Percentiles rank a stretch among this genome's conserved stretches.
These are phyloP conservation scores for Rhopalosiphum padi DNA, from an alignment of 1,140 invertebrate species.

Conservation along the genomic window DNA sequence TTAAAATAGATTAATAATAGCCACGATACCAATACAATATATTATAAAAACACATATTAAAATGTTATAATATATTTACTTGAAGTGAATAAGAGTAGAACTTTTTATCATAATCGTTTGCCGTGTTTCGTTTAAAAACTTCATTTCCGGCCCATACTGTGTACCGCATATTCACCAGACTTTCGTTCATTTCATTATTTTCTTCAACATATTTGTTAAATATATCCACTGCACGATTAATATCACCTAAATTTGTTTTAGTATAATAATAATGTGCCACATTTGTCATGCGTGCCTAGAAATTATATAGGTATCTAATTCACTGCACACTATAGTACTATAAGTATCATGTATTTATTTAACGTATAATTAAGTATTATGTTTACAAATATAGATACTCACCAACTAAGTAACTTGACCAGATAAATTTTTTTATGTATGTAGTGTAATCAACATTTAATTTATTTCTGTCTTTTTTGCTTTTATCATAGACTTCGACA, in stretches of 20 bases:
- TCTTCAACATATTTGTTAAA: neutral
- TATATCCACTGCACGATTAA: neutral
- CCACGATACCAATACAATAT: no score
- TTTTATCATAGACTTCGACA: neutral
- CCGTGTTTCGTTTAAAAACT: slow-evolving; percentile 15
- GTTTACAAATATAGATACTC: neutral
- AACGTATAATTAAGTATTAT: no score
- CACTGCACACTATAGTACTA: neutral
- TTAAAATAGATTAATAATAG: no score
- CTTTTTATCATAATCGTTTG: neutral
- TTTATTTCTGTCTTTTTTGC: neutral
- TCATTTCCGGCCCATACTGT: neutral
- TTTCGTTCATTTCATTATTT: neutral
- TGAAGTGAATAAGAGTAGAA: neutral
- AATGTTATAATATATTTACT: neutral
- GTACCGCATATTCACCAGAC: neutral
- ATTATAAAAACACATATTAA: neutral
- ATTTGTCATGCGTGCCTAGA: no score
- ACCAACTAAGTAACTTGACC: slow-evolving; percentile 16
- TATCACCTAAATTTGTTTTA: neutral
- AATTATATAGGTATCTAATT: no score
- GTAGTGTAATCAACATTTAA: neutral
- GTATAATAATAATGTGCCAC: no score
- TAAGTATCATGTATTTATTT: neutral
- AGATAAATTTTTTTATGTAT: neutral